Conservation (phyloP, 2,888 invertebrate genomes). For the Drosophila borborema region DNA sequence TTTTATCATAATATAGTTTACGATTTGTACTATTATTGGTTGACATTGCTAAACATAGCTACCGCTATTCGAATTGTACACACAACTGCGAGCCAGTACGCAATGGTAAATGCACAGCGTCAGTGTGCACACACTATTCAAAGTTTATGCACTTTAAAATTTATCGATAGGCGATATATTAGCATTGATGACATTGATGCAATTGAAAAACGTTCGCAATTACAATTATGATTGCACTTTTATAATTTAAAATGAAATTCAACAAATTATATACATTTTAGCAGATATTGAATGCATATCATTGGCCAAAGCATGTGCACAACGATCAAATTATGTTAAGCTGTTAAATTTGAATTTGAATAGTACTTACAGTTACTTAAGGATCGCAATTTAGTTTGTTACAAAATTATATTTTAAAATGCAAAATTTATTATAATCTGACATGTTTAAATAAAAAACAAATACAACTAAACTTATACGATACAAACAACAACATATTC, state of each 20-base stretch:
- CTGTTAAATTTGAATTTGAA: not conserved
- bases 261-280: not conserved
- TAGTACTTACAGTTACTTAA: not conserved
- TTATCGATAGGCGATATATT: slow-evolving; percentile 24
- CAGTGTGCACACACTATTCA: slow-evolving; percentile 24
- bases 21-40: slow-evolving; percentile 31
- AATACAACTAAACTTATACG: not conserved
- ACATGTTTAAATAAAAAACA: not conserved
- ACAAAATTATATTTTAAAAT: not conserved
- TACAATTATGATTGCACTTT: too few relatives aligned
- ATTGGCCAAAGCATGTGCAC: too few relatives aligned
- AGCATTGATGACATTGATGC: not conserved
- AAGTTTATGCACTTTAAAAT: not conserved
- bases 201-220: not conserved
- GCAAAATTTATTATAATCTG: not conserved
- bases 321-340: not conserved
- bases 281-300: too few relatives aligned
- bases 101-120: slow-evolving; percentile 2
- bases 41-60: slow-evolving; percentile 33
- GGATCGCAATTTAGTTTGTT: not conserved
- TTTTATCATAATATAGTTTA: slow-evolving; percentile 34
- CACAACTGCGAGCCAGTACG: slow-evolving; percentile 28
- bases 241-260: not conserved
- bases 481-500: not conserved
- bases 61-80: slow-evolving; percentile 29